phyloP scores from a whole-genome alignment of 2,113 vertebrate species.

The Rhea pennata region DNA sequence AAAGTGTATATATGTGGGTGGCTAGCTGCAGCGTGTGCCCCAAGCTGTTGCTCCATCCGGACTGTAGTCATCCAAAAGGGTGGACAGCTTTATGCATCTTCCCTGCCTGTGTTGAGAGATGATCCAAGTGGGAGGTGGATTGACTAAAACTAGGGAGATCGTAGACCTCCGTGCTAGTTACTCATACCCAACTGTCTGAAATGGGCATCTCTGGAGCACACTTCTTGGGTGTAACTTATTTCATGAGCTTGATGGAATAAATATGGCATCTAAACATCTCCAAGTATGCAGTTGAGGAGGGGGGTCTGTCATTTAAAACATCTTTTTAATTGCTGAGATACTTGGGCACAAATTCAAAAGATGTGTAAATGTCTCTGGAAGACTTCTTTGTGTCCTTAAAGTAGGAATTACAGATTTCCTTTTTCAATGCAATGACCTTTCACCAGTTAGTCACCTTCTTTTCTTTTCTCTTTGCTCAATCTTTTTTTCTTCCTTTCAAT shows the following conservation, averaged over 20 bases:
- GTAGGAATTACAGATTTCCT: neutral
- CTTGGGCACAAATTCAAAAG: conserved; percentile 32
- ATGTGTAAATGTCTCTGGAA: conserved; percentile 3
- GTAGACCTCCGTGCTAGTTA: conserved; percentile 43
- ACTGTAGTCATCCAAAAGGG: conserved; percentile 34
- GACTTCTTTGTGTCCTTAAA: conserved; percentile 28
- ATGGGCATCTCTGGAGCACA: conserved; percentile 44
- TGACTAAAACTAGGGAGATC: conserved; percentile 44
- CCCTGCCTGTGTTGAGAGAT: conserved; percentile 29
- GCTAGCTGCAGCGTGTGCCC: conserved; percentile 32
- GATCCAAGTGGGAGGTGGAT: conserved; percentile 56
- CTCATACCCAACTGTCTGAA: conserved; percentile 65
- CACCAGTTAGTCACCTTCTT: neutral
- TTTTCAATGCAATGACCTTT: neutral
- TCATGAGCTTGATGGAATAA: conserved; percentile 69
- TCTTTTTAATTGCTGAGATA: conserved; percentile 24
- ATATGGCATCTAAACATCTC: conserved; percentile 53
- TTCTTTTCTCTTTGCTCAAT: neutral
- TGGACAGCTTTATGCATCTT: conserved; percentile 46
- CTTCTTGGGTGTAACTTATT: conserved; percentile 71
- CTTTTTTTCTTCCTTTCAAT: no score
- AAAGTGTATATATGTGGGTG: conserved; percentile 58
- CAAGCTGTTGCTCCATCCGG: conserved; percentile 40
- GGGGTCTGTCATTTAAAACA: conserved; percentile 15
- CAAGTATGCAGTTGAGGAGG: conserved; percentile 46